Percentiles rank a stretch among this genome's conserved stretches.
phyloP scores from a whole-genome alignment of 1,140 invertebrate genomes.

The Diabrotica undecimpunctata region DNA sequence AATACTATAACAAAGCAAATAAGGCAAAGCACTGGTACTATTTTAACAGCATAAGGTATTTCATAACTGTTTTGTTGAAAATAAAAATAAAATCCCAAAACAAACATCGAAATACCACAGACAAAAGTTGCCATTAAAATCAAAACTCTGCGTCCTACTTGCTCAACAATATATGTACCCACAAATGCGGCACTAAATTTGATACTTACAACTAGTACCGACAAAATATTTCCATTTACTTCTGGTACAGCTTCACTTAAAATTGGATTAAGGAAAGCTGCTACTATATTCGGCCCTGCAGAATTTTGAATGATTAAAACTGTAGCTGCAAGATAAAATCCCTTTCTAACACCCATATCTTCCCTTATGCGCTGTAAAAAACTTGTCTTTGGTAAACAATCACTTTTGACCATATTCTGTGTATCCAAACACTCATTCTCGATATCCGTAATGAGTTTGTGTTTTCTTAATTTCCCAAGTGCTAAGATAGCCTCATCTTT shows the following conservation, averaged over 20 bases:
- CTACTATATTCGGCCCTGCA: conserved; percentile 58
- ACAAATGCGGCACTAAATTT: conserved; percentile 67
- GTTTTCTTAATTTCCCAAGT: conserved; percentile 63
- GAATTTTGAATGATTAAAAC: conserved; percentile 73
- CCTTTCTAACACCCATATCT: conserved; percentile 56
- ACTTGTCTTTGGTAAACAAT: conserved; percentile 52
- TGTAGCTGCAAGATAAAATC: conserved; percentile 65
- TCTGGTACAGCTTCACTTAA: conserved; percentile 5
- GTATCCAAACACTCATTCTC: conserved; percentile 59
- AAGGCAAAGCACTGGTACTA: conserved; percentile 65
- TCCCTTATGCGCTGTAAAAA: conserved; percentile 56
- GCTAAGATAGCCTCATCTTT: conserved; percentile 59
- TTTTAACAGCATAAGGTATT: conserved; percentile 50
- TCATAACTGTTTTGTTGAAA: conserved; percentile 48
- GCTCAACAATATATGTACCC: conserved; percentile 61
- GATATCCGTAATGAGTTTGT: conserved; percentile 53
- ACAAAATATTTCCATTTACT: conserved; percentile 62
- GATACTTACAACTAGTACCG: conserved; percentile 77
- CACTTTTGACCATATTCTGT: conserved; percentile 47
- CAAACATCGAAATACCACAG: conserved; percentile 49
- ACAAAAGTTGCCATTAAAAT: conserved; percentile 67
- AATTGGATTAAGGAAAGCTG: conserved; percentile 1
- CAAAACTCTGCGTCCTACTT: conserved; percentile 67
- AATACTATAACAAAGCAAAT: conserved; percentile 66
- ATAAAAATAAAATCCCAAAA: conserved; percentile 63